Percentiles rank a stretch among this genome's conserved stretches.
phyloP scores from a whole-genome alignment of 2,888 invertebrate species.

The Dolichopus griseipennis region DNA sequence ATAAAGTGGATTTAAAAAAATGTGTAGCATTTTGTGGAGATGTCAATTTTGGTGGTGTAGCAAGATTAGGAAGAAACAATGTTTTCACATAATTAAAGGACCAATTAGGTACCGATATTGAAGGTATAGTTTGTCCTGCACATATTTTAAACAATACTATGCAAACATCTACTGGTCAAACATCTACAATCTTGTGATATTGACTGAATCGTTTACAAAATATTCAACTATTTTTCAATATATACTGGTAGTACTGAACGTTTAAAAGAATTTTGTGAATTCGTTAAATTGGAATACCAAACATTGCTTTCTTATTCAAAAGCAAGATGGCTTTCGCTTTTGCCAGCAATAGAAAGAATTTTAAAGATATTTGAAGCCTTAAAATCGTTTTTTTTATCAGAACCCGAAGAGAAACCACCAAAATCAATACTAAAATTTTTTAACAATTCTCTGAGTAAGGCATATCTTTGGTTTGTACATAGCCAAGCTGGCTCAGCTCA shows the following conservation, averaged over 20 bases:
- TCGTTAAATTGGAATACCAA: slow-evolving; percentile 14
- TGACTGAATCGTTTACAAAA: slow-evolving; percentile 12
- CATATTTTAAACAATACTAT: slow-evolving; percentile 10
- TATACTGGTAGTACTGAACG: slow-evolving; percentile 15
- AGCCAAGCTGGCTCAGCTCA: too few relatives aligned
- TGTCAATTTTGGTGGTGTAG: slow-evolving; percentile 8
- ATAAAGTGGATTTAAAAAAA: slow-evolving; percentile 12
- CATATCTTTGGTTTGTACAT: too few relatives aligned
- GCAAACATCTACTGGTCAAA: slow-evolving; percentile 11
- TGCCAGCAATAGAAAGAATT: slow-evolving; percentile 17
- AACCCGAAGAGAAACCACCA: slow-evolving; percentile 7
- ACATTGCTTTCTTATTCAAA: slow-evolving; percentile 14
- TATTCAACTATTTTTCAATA: slow-evolving; percentile 14
- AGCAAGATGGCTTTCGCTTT: slow-evolving; percentile 16
- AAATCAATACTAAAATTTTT: slow-evolving; percentile 10
- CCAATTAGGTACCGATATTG: background rate
- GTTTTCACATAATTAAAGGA: background rate
- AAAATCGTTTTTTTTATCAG: slow-evolving; percentile 11
- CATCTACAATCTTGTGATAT: slow-evolving; percentile 11
- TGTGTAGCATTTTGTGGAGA: slow-evolving; percentile 9
- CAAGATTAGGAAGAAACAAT: background rate
- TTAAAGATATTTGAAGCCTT: slow-evolving; percentile 17
- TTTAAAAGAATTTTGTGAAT: slow-evolving; percentile 15
- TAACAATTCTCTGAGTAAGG: background rate
- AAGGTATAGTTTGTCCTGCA: background rate